Evolutionary conservation across 1,140 invertebrate genomes (phyloP).

Genomic region (Pissodes strobi): DNA sequence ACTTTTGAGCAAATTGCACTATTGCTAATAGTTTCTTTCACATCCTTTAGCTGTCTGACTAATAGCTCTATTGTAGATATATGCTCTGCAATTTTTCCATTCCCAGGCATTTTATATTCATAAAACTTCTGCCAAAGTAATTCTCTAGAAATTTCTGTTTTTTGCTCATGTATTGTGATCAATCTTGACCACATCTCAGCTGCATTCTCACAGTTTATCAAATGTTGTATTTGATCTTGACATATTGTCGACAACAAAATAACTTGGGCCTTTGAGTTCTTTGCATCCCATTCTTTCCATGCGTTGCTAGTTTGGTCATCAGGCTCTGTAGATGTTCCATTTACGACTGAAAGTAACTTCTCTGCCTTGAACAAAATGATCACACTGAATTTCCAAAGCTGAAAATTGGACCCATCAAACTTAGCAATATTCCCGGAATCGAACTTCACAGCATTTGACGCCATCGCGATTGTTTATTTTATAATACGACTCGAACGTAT

Average conservation of each 20-base stretch:
- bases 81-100: constrained; percentile 12
- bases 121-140: constrained; percentile 27
- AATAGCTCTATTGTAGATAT: constrained; percentile 19
- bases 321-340: constrained; percentile 16
- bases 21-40: constrained; percentile 29
- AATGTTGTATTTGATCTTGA: constrained; percentile 45
- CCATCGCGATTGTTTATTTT: constrained; percentile 1
- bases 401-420: constrained; percentile 34
- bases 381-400: constrained; percentile 30
- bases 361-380: constrained; percentile 25
- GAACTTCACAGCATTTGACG: not conserved
- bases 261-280: constrained; percentile 37
- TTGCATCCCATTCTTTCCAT: constrained; percentile 28
- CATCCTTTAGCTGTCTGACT: constrained; percentile 37
- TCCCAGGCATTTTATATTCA: constrained; percentile 12
- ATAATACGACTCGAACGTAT: constrained; percentile 26
- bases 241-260: too few species aligned
- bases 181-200: constrained; percentile 53
- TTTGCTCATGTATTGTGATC: constrained; percentile 50
- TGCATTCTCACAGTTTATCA: constrained; percentile 44
- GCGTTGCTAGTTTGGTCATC: not conserved
- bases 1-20: constrained; percentile 39
- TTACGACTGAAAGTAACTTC: constrained; percentile 12
- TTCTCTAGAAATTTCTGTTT: constrained; percentile 37
- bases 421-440: constrained; percentile 15